phyloP scores from a whole-genome alignment of 2,113 vertebrate species.

The Muscicapa adusta region DNA sequence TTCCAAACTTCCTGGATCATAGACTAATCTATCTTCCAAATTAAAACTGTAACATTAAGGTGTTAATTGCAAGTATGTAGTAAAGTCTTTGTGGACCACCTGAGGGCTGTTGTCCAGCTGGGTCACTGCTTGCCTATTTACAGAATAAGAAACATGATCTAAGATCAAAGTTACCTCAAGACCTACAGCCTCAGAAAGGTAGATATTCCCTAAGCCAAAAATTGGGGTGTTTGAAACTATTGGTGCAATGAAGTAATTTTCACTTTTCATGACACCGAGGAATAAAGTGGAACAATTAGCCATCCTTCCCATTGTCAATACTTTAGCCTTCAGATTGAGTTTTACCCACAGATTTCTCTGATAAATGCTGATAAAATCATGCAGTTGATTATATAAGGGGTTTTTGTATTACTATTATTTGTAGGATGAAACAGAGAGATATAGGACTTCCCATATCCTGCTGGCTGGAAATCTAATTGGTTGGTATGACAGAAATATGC shows the following conservation, averaged over 20 bases:
- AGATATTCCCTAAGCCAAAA: background rate
- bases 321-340: background rate
- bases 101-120: background rate
- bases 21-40: background rate
- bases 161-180: background rate
- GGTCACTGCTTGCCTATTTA: background rate
- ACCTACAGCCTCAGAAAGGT: background rate
- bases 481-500: background rate
- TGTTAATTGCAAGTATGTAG: background rate
- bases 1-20: background rate
- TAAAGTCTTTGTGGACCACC: background rate
- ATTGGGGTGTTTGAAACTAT: background rate
- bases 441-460: background rate
- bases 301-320: background rate
- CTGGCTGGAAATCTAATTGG: background rate
- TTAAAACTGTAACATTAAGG: background rate
- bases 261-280: background rate
- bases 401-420: background rate
- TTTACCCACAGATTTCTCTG: background rate
- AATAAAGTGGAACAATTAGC: background rate
- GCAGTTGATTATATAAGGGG: background rate
- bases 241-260: background rate
- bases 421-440: background rate
- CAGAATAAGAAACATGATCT: background rate
- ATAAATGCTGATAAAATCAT: background rate